These are phyloP conservation scores for Hydropotes inermis DNA, from an alignment of 2,113 vertebrate genomes.

Conservation along the genomic window DNA sequence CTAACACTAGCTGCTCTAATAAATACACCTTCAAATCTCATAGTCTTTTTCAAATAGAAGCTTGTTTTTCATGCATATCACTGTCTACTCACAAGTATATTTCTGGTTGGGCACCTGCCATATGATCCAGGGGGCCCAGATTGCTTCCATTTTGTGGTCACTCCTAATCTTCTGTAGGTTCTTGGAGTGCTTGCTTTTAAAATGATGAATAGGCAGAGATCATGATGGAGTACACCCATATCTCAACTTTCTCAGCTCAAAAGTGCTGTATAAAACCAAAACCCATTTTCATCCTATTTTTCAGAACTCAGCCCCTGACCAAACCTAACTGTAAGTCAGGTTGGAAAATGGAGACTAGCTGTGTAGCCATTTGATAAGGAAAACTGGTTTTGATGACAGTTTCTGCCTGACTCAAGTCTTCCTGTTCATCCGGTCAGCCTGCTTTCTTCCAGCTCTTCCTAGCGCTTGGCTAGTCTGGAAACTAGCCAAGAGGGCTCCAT, in stretches of 20 bases:
- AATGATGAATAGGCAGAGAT: not conserved
- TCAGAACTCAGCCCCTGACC: not conserved
- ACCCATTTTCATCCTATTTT: not conserved
- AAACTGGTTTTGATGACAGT: not conserved
- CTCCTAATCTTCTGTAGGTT: not conserved
- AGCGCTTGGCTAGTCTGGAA: not conserved
- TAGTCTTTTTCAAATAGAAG: not conserved
- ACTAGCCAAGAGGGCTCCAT: not conserved
- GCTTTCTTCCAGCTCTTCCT: not conserved
- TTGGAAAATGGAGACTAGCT: not conserved
- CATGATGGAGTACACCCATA: accelerated
- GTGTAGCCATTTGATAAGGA: not conserved
- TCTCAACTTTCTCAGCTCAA: not conserved
- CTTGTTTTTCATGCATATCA: not conserved
- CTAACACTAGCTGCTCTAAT: not conserved
- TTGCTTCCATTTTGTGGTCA: not conserved
- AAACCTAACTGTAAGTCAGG: not conserved
- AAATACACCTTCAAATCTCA: not conserved
- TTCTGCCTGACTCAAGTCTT: not conserved
- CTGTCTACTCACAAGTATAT: not conserved
- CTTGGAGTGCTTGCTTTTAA: not conserved
- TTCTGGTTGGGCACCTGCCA: not conserved
- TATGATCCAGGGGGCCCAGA: not conserved
- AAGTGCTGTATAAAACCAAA: not conserved
- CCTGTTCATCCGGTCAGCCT: not conserved